Percentiles rank a stretch among this genome's conserved stretches.
Evolutionary conservation across 2,797 vertebrate species (phyloP).

Genomic region (Epinephelus coioides): DNA sequence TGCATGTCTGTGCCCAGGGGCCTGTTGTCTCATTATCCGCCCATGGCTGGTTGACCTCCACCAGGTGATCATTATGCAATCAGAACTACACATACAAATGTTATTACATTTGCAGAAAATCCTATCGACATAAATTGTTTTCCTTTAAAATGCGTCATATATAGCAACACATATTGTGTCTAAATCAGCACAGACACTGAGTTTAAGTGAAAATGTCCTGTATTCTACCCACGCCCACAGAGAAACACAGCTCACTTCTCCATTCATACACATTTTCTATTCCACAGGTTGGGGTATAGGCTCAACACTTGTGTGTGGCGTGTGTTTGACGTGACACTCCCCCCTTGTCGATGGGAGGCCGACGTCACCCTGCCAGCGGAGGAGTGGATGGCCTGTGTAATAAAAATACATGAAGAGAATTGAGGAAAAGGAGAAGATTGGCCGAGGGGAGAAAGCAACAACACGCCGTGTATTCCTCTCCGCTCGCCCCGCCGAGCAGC

Average conservation of each 20-base stretch:
- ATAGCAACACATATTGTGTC: background rate
- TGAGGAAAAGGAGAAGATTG: constrained; percentile 78
- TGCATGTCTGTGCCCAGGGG: too few relatives aligned
- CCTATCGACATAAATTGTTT: background rate
- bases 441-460: constrained; percentile 29
- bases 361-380: constrained; percentile 84
- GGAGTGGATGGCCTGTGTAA: constrained; percentile 84
- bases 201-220: background rate
- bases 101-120: background rate
- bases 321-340: constrained; percentile 77
- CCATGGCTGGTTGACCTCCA: background rate
- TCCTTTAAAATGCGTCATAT: background rate
- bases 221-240: background rate
- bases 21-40: too few relatives aligned
- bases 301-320: constrained; percentile 58
- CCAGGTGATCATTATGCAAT: background rate
- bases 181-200: background rate
- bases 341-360: constrained; percentile 70
- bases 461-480: constrained; percentile 22
- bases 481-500: constrained; percentile 1
- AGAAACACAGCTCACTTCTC: constrained; percentile 15
- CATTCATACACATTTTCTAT: constrained; percentile 61
- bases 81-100: background rate
- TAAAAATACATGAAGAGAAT: constrained; percentile 83
- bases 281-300: constrained; percentile 69